A percentile compares a stretch with the other conserved stretches of the same genome.
Conservation (phyloP, 1,140 invertebrate species). For the Lepidurus packardi region DNA sequence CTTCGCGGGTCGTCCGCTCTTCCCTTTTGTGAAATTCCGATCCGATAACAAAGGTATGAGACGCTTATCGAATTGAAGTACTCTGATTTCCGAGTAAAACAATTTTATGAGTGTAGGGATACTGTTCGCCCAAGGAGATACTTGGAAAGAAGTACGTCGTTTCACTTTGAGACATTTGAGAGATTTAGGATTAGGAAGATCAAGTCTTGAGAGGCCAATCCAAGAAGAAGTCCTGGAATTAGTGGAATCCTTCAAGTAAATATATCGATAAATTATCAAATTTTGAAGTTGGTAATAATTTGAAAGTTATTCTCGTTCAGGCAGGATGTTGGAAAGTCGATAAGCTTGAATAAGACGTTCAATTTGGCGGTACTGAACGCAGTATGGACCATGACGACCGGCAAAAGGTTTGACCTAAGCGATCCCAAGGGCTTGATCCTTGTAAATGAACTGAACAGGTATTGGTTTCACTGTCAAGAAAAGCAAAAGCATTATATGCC, state of each 20-base stretch:
- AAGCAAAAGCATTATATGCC: no score
- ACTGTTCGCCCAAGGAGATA: constrained; percentile 32
- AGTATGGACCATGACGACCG: constrained; percentile 27
- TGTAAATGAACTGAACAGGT: no score
- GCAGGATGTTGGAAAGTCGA: neutral
- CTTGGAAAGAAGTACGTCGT: constrained; percentile 37
- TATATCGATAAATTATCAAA: neutral
- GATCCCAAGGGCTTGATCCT: neutral
- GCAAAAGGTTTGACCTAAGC: neutral
- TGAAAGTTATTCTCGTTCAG: no score
- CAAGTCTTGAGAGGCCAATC: constrained; percentile 34
- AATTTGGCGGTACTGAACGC: constrained; percentile 30
- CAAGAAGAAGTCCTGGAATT: constrained; percentile 36
- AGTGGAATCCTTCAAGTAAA: constrained; percentile 23
- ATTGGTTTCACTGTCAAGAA: no score
- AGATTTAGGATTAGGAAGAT: constrained; percentile 38
- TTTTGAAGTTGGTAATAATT: no score
- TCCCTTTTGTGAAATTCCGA: neutral
- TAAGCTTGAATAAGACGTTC: constrained; percentile 24
- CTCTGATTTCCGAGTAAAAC: no score
- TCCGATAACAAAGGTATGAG: neutral
- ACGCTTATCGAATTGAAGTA: no score
- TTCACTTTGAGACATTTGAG: constrained; percentile 36
- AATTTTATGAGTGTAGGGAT: constrained; percentile 27
- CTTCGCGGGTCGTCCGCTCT: constrained; percentile 30